Percentiles rank a stretch among this genome's conserved stretches.
Evolutionary conservation across 1,140 invertebrate genomes (phyloP).

Genomic region (Drosophila elegans): DNA sequence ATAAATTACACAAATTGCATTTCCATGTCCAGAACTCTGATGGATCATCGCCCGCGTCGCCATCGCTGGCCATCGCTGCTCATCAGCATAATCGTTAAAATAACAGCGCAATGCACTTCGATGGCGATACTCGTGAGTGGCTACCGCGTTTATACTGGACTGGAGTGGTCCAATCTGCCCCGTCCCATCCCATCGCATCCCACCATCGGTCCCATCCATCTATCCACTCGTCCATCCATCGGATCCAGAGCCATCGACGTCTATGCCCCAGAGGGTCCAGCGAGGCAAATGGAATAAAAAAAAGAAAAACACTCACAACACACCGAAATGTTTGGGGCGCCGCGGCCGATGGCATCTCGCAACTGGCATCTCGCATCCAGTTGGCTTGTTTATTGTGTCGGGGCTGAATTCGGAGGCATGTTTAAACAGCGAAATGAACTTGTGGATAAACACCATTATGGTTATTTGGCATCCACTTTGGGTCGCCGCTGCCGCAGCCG

Average conservation of each 20-base stretch:
- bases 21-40: constrained; percentile 79
- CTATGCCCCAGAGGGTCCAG: constrained; percentile 56
- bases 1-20: constrained; percentile 84
- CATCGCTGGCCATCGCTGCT: constrained; percentile 44
- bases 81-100: constrained; percentile 84
- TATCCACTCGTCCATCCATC: constrained; percentile 15
- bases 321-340: constrained; percentile 54
- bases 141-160: constrained; percentile 57
- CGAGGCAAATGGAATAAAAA: constrained; percentile 38
- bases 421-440: constrained; percentile 84
- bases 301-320: constrained; percentile 4
- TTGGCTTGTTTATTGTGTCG: constrained; percentile 79
- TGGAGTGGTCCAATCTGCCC: constrained; percentile 19
- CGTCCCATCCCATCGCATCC: not conserved
- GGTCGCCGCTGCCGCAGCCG: no score
- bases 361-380: constrained; percentile 34
- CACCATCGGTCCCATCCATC: not conserved
- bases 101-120: constrained; percentile 83
- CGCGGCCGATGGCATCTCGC: constrained; percentile 41
- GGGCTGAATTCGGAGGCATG: constrained; percentile 80
- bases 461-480: constrained; percentile 83
- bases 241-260: constrained; percentile 29
- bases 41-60: constrained; percentile 78
- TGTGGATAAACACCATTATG: constrained; percentile 83
- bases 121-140: constrained; percentile 65